Evolutionary conservation across 2,888 invertebrate species (phyloP).

Genomic region (Chaetogeoica ovagalla): DNA sequence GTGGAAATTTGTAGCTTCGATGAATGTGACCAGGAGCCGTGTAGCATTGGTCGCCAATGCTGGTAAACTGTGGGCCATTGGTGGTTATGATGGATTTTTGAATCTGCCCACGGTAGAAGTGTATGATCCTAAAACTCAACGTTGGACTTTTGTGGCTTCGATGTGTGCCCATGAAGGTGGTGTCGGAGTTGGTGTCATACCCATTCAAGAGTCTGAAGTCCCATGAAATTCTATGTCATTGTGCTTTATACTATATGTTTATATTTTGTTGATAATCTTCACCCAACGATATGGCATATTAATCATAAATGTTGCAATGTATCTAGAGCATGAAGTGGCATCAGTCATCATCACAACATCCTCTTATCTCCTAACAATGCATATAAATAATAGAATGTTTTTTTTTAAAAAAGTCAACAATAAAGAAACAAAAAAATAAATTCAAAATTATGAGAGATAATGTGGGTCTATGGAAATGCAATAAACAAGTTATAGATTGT

Average conservation of each 20-base stretch:
- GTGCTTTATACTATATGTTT: neutral
- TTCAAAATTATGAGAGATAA: too few species aligned
- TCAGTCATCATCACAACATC: too few species aligned
- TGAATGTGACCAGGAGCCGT: constrained; percentile 80
- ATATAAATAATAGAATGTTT: too few species aligned
- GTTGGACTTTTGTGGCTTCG: constrained; percentile 73
- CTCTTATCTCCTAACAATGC: too few species aligned
- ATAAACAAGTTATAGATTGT: too few species aligned
- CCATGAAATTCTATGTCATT: neutral
- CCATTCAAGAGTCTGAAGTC: constrained; percentile 57
- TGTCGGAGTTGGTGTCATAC: constrained; percentile 84
- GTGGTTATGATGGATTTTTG: constrained; percentile 77
- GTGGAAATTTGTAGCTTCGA: constrained; percentile 76
- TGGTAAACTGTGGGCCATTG: constrained; percentile 81
- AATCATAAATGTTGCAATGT: too few species aligned
- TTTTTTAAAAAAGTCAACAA: too few species aligned
- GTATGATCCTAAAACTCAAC: constrained; percentile 73
- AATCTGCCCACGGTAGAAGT: constrained; percentile 80
- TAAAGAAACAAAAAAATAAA: too few species aligned
- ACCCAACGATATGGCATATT: too few species aligned
- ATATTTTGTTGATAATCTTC: too few species aligned
- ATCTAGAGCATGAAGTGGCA: too few species aligned
- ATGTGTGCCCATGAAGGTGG: constrained; percentile 89
- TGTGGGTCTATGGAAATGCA: too few species aligned
- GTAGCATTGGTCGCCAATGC: constrained; percentile 82